Conservation (phyloP, 1,140 invertebrate genomes). For the Saccostrea echinata region DNA sequence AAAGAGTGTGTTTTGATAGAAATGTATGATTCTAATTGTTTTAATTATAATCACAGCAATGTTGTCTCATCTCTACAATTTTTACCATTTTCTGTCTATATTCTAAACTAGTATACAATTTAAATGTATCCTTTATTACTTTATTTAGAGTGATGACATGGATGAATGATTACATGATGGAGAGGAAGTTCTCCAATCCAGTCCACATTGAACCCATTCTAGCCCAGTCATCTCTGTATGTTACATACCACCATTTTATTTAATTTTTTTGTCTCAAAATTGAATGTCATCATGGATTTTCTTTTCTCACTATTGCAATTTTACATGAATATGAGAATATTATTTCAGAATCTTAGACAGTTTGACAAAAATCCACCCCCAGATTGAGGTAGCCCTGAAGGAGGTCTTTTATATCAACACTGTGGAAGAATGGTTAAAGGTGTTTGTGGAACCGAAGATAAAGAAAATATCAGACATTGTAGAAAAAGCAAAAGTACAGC, state of each 20-base stretch:
- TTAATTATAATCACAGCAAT: too few species aligned
- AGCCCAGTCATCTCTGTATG: slow-evolving; percentile 52
- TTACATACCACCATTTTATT: slow-evolving; percentile 11
- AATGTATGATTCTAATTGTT: too few species aligned
- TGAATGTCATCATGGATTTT: too few species aligned
- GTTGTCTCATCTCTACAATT: too few species aligned
- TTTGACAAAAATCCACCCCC: slow-evolving; percentile 61
- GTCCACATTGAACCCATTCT: slow-evolving; percentile 71
- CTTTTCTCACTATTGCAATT: too few species aligned
- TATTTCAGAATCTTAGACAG: slow-evolving; percentile 62
- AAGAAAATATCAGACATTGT: slow-evolving; percentile 62
- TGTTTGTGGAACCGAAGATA: slow-evolving; percentile 62
- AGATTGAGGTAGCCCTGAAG: slow-evolving; percentile 60
- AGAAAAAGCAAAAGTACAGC: slow-evolving; percentile 33
- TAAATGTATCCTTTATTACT: slow-evolving; percentile 10
- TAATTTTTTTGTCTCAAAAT: too few species aligned
- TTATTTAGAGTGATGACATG: slow-evolving; percentile 59
- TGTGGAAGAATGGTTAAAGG: slow-evolving; percentile 68
- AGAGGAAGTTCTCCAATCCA: slow-evolving; percentile 72
- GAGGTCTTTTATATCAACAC: slow-evolving; percentile 65
- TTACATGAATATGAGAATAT: background rate
- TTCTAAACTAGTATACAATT: too few species aligned
- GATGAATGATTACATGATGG: slow-evolving; percentile 75
- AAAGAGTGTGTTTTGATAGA: too few species aligned
- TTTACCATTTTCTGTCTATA: too few species aligned